phyloP scores from a whole-genome alignment of 2,797 vertebrate genomes.

The Squalus acanthias region DNA sequence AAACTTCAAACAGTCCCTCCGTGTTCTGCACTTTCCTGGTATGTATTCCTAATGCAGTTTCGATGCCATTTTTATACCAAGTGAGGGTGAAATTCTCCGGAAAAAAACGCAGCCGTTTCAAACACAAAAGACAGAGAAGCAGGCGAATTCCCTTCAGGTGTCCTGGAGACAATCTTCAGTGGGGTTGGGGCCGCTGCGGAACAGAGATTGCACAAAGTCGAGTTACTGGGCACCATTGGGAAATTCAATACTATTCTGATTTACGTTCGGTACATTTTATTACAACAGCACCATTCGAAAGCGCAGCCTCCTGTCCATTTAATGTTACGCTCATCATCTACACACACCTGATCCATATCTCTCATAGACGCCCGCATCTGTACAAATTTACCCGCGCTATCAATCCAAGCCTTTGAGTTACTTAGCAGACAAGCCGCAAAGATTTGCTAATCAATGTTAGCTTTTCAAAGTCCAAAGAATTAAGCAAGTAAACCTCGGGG shows the following conservation, averaged over 20 bases:
- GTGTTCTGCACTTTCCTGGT: no score
- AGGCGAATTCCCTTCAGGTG: not conserved
- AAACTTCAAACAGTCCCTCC: no score
- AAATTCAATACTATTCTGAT: not conserved
- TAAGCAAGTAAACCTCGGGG: not conserved
- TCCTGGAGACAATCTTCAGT: not conserved
- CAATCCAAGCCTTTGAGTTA: not conserved
- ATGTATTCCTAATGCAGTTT: no score
- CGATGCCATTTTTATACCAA: not conserved
- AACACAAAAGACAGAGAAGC: not conserved
- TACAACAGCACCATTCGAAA: not conserved
- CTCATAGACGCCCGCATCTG: no score
- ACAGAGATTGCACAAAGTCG: not conserved
- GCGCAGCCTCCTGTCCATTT: not conserved
- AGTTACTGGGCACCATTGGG: not conserved
- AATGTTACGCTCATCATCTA: not conserved
- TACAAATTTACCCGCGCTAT: not conserved
- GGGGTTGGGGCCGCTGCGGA: not conserved
- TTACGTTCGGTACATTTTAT: not conserved
- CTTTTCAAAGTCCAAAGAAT: not conserved
- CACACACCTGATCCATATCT: not conserved
- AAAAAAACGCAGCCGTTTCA: not conserved
- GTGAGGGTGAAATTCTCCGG: not conserved
- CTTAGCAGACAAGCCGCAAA: not conserved
- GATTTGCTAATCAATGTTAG: not conserved